A percentile compares a stretch with the other conserved stretches of the same genome.
Conservation (phyloP, 1,140 invertebrate genomes). For the Pygmarrhopalites habei region DNA sequence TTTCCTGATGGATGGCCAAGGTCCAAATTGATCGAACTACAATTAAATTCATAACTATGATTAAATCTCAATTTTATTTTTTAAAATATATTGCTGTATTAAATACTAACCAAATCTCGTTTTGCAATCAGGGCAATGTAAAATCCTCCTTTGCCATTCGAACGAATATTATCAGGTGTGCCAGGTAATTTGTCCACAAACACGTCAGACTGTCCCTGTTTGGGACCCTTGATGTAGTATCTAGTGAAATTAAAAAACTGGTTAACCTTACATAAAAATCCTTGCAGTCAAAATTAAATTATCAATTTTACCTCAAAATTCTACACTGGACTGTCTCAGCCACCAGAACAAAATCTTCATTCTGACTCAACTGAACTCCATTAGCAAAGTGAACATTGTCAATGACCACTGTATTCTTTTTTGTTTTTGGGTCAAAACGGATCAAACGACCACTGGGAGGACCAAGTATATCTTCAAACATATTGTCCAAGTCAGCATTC, state of each 20-base stretch:
- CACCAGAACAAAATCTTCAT: constrained; percentile 45
- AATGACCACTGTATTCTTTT: constrained; percentile 41
- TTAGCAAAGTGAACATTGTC: constrained; percentile 47
- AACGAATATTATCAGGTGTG: constrained; percentile 48
- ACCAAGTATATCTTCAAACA: constrained; percentile 42
- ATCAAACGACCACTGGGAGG: constrained; percentile 46
- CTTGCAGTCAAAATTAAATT: too few relatives aligned
- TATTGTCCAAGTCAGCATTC: constrained; percentile 43
- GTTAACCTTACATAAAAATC: constrained; percentile 28
- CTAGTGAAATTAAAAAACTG: constrained; percentile 33
- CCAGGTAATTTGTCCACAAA: constrained; percentile 48
- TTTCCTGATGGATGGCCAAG: too few relatives aligned
- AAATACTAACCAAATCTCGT: not conserved
- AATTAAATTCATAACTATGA: too few relatives aligned
- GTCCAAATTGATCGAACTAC: too few relatives aligned
- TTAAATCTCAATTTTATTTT: too few relatives aligned
- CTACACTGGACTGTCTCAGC: constrained; percentile 44
- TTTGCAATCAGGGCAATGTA: constrained; percentile 42
- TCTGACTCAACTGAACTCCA: constrained; percentile 46
- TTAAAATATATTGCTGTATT: too few relatives aligned
- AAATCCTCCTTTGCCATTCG: constrained; percentile 45
- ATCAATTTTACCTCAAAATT: constrained; percentile 42
- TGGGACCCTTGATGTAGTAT: constrained; percentile 45
- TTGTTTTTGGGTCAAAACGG: constrained; percentile 44
- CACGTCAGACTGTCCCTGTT: constrained; percentile 44